These are phyloP conservation scores for Branchellion lobata DNA, from an alignment of 2,888 invertebrate species.

Conservation along the genomic window DNA sequence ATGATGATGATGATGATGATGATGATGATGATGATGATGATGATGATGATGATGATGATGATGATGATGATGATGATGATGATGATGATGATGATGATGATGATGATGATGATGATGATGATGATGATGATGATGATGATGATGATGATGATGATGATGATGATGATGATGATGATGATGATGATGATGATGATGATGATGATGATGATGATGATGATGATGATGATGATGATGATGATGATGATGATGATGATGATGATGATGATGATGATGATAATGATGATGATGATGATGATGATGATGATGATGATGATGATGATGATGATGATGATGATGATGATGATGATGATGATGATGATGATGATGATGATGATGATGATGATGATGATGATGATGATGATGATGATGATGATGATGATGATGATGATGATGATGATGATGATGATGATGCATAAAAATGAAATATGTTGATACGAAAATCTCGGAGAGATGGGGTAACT, in stretches of 20 bases:
- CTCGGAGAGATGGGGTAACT: too few species aligned
- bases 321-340: conserved; percentile 30
- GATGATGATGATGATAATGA: conserved; percentile 24
- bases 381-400: conserved; percentile 23
- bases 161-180: too few species aligned
- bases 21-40: conserved; percentile 1
- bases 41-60: conserved; percentile 39
- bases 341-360: conserved; percentile 39
- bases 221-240: conserved; percentile 35
- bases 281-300: conserved; percentile 6
- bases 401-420: conserved; percentile 40
- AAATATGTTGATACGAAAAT: too few species aligned
- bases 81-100: conserved; percentile 11
- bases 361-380: conserved; percentile 20
- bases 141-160: conserved; percentile 14
- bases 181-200: conserved; percentile 33
- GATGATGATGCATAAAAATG: background rate
- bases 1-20: conserved; percentile 34
- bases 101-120: conserved; percentile 38
- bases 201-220: conserved; percentile 30
- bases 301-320: conserved; percentile 12
- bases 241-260: conserved; percentile 25
- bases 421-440: conserved; percentile 28
- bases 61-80: conserved; percentile 35
- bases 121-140: conserved; percentile 35